Base-by-base conservation (phyloP, 2,888 invertebrate species). In the Arrhopalites spinosus region DNA sequence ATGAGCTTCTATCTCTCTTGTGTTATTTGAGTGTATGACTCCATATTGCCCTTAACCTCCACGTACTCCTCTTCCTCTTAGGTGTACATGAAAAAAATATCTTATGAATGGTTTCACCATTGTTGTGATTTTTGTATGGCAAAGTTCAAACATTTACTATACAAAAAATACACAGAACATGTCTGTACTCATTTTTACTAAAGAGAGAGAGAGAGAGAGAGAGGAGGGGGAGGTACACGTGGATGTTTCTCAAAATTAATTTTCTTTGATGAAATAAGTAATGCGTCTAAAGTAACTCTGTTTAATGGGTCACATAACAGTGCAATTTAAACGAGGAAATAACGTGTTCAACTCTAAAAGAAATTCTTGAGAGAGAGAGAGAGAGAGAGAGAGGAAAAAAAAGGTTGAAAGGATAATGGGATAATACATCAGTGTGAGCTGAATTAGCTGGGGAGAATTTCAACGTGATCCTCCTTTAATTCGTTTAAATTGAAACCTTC, bases 331-430 rank as follows among this genome's bases (percentile, higher is more conserved):
- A 43, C 43, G 7, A 2, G 36, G 36, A 36, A 11, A 63, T 7
- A 63, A 29, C 17, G 64, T 27, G 64, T 20, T n/a, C 5, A 20
- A 17, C 3, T 5, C 29, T 23, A 29, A 29, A 23, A 23, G 15
- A 30, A 20, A 66, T 20, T 30, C 11, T 13, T 43, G n/a, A 61
- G 36, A 56, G 30, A 77, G 29, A 59, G 45, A 29, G n/a, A 36
- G 29, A 25, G 53, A 64, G 30, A 23, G 5, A 68, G 63, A 71
- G 61, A n/a, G n/a, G 7, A n/a, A 47, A 47, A 56, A 5, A 23
- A 56, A 15, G 56, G 56, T 5, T 23, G 3, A 23, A 50, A 50
- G 50, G 50, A 50, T 13, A 50, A 50, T 36, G 50, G 50, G n/a
- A 50, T 50, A 15, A 50, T 50, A n/a, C n/a, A 50, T 50, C 50